A percentile compares a stretch with the other conserved stretches of the same genome.
Evolutionary conservation across 2,888 invertebrate genomes (phyloP).

Genomic region (Perizoma affinitatum): DNA sequence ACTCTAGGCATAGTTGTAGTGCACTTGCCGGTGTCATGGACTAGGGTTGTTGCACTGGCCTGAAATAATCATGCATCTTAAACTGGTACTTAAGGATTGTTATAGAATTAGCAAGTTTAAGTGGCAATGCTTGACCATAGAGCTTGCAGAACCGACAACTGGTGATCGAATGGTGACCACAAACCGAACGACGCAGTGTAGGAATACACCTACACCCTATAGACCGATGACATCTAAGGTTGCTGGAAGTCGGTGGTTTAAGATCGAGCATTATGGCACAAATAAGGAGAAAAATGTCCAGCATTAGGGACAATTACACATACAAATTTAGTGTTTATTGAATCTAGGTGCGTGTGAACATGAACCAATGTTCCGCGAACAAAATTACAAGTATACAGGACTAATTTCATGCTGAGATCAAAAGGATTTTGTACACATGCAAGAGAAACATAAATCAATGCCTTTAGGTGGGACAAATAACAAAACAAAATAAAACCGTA

Average conservation of each 20-base stretch:
- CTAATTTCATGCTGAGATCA: conserved; percentile 13
- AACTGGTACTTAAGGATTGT: conserved; percentile 9
- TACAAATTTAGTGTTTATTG: no score
- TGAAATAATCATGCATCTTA: conserved; percentile 29
- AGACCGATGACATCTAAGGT: no score
- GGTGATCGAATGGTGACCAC: no score
- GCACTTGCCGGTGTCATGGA: conserved; percentile 43
- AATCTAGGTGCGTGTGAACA: background rate
- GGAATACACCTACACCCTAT: no score
- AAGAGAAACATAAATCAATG: conserved; percentile 23
- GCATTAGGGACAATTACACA: background rate
- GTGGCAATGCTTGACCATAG: no score
- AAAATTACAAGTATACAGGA: background rate
- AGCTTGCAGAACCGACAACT: no score
- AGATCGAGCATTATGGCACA: no score
- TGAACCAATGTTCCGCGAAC: conserved; percentile 4
- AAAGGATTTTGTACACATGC: conserved; percentile 11
- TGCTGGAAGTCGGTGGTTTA: no score
- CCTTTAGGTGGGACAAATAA: conserved; percentile 13
- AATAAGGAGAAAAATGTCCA: background rate
- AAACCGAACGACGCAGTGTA: no score
- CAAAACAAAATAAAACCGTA: conserved; percentile 16
- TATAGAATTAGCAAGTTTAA: background rate
- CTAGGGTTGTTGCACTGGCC: conserved; percentile 46
- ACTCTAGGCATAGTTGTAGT: conserved; percentile 30